Evolutionary conservation across 2,797 vertebrate genomes (phyloP).

Genomic region (Fistularia commersonii): DNA sequence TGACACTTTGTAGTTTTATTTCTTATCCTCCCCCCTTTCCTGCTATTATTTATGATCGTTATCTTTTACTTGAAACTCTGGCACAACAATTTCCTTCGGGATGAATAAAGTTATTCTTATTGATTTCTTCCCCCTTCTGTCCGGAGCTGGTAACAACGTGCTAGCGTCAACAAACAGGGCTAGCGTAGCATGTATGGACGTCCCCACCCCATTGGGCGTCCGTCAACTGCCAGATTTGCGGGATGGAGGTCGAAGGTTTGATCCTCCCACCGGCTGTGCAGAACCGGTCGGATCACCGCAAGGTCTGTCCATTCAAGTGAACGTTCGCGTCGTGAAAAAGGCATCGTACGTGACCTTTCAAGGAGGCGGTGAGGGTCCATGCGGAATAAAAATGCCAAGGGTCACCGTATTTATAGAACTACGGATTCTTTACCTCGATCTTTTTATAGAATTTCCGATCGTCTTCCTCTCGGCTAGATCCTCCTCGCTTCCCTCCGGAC

Average conservation of each 20-base stretch:
- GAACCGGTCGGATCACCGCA: neutral
- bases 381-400: slow-evolving; percentile 10
- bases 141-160: neutral
- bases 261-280: slow-evolving; percentile 24
- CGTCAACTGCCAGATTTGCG: too few species aligned
- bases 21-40: too few species aligned
- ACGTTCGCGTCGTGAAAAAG: slow-evolving; percentile 13
- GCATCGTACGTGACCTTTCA: slow-evolving; percentile 27
- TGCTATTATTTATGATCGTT: too few species aligned
- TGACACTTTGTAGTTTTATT: too few species aligned
- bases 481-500: slow-evolving; percentile 27
- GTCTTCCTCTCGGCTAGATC: slow-evolving; percentile 18
- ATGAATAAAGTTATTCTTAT: neutral
- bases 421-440: slow-evolving; percentile 39
- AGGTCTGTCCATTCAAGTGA: slow-evolving; percentile 3
- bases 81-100: too few species aligned
- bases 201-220: too few species aligned
- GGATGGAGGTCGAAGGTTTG: slow-evolving; percentile 11
- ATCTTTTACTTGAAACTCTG: neutral
- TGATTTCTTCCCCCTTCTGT: neutral
- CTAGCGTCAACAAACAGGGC: neutral
- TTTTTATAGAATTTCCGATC: slow-evolving; percentile 62
- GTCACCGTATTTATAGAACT: slow-evolving; percentile 22
- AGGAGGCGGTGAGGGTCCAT: neutral
- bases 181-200: neutral